phyloP scores from a whole-genome alignment of 2,888 invertebrate species.

The Clivina fossor region DNA sequence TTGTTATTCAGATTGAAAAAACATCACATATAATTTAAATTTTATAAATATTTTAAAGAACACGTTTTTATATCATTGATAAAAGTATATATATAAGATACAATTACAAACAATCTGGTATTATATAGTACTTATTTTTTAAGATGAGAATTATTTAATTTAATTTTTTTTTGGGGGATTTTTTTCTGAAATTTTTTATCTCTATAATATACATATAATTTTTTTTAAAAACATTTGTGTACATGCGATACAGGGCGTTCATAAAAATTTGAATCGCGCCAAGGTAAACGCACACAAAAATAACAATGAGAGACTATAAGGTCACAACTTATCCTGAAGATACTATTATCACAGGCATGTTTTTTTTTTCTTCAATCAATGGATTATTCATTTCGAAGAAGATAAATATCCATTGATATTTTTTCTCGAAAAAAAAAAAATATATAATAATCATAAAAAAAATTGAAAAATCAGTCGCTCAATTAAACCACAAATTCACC shows the following conservation, averaged over 20 bases:
- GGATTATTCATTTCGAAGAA: too few relatives aligned
- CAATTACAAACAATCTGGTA: slow-evolving; percentile 53
- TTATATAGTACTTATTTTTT: slow-evolving; percentile 43
- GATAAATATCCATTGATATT: slow-evolving; percentile 40
- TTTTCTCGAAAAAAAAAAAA: too few relatives aligned
- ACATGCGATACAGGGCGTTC: slow-evolving; percentile 42
- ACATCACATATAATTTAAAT: slow-evolving; percentile 55
- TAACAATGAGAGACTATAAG: slow-evolving; percentile 63
- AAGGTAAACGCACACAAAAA: slow-evolving; percentile 49
- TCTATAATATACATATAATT: slow-evolving; percentile 55
- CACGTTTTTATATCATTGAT: slow-evolving; percentile 45
- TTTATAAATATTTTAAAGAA: slow-evolving; percentile 54
- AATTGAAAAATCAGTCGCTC: slow-evolving; percentile 38
- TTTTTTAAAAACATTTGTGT: slow-evolving; percentile 52
- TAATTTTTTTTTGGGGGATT: slow-evolving; percentile 48
- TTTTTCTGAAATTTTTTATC: slow-evolving; percentile 45
- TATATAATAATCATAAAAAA: too few relatives aligned
- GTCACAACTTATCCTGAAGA: slow-evolving; percentile 71
- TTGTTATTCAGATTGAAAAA: slow-evolving; percentile 55
- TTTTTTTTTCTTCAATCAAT: slow-evolving; percentile 48
- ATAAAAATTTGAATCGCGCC: slow-evolving; percentile 42
- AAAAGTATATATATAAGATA: slow-evolving; percentile 52
- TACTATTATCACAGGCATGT: slow-evolving; percentile 71
- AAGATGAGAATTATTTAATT: slow-evolving; percentile 46
- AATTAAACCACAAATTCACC: slow-evolving; percentile 34